Conservation (phyloP, 2,113 vertebrate genomes). For the Rafetus swinhoei region DNA sequence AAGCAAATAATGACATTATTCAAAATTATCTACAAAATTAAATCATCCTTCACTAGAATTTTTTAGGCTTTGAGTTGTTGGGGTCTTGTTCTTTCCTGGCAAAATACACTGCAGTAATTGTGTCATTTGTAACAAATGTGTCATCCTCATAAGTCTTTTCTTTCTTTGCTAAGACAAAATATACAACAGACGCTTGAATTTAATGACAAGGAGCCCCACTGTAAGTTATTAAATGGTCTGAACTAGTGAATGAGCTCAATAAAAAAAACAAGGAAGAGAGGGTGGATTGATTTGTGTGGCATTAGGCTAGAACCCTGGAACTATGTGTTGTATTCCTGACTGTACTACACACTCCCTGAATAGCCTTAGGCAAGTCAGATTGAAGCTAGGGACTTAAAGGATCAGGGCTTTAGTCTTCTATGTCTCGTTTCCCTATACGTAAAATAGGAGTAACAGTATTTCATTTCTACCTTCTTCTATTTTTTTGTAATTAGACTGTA, state of each 20-base stretch:
- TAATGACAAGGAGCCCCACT: fast-evolving
- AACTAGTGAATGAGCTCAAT: background rate
- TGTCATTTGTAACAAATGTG: background rate
- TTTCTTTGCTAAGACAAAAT: background rate
- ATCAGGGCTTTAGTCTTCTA: background rate
- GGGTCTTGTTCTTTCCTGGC: background rate
- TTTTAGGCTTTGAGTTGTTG: fast-evolving
- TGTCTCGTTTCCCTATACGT: background rate
- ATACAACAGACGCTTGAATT: fast-evolving
- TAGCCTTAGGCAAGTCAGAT: background rate
- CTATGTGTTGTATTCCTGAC: fast-evolving
- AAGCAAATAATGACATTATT: background rate
- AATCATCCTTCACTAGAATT: background rate
- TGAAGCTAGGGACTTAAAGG: background rate
- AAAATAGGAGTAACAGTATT: background rate
- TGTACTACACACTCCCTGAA: background rate
- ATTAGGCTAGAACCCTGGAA: fast-evolving
- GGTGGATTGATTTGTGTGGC: background rate
- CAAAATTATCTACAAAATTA: background rate
- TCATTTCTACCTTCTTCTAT: background rate
- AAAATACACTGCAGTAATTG: fast-evolving
- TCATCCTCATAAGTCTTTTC: fast-evolving
- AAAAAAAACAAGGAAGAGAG: background rate
- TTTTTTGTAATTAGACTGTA: background rate
- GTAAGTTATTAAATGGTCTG: background rate